Evolutionary conservation across 1,140 invertebrate genomes (phyloP).

Genomic region (Musca vetustissima): DNA sequence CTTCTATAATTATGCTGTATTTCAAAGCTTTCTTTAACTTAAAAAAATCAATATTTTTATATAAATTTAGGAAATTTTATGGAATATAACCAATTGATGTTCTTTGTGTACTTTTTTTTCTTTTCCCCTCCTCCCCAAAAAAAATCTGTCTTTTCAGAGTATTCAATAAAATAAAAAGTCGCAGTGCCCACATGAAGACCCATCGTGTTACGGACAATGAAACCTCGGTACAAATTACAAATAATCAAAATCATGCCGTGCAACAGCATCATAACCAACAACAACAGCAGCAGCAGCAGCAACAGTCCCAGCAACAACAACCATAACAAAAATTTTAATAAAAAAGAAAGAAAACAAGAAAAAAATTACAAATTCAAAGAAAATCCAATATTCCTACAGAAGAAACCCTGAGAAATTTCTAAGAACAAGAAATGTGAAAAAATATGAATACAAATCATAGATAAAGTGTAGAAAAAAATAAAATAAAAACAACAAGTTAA

Average conservation of each 20-base stretch:
- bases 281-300: conserved; percentile 26
- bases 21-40: background rate
- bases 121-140: background rate
- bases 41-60: background rate
- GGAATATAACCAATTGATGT: background rate
- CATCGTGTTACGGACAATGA: conserved; percentile 76
- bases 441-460: background rate
- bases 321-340: conserved; percentile 21
- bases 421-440: no score
- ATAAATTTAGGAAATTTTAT: background rate
- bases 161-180: conserved; percentile 96
- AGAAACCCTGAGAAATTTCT: conserved; percentile 15
- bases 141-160: conserved; percentile 70
- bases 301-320: conserved; percentile 24
- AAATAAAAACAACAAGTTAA: no score
- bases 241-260: conserved; percentile 25
- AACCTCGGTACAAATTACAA: conserved; percentile 29
- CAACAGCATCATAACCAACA: conserved; percentile 27
- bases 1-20: background rate
- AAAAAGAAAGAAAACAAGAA: conserved; percentile 5
- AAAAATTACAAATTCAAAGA: background rate
- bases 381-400: conserved; percentile 10
- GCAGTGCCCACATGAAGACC: conserved; percentile 98
- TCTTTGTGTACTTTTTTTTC: no score
- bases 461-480: conserved; percentile 29